phyloP scores from a whole-genome alignment of 1,140 invertebrate species.

The Pteromalus puparum region DNA sequence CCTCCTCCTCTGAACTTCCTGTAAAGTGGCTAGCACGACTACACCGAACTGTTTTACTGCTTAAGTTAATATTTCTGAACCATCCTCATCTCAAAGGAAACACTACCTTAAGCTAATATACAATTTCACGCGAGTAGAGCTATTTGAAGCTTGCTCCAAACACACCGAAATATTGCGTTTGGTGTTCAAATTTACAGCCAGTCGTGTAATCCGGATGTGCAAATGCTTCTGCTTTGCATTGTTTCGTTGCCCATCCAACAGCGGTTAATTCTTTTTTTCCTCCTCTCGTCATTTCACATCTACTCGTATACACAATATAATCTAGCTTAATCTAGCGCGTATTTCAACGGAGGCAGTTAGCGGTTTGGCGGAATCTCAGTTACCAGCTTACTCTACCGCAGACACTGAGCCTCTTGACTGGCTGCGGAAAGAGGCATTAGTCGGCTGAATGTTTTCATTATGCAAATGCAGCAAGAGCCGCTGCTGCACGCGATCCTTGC shows the following conservation, averaged over 20 bases:
- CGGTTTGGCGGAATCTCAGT: slow-evolving; percentile 28
- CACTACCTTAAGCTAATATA: no score
- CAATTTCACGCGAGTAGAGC: no score
- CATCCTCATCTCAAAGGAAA: no score
- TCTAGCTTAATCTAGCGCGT: background rate
- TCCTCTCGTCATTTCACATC: background rate
- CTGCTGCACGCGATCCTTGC: no score
- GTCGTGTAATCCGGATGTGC: no score
- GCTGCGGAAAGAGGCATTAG: background rate
- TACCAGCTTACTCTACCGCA: background rate
- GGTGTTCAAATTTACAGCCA: no score
- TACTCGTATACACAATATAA: background rate
- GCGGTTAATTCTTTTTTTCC: background rate
- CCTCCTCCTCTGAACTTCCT: no score
- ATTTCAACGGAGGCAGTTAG: background rate
- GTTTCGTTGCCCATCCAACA: no score
- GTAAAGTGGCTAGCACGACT: no score
- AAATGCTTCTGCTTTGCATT: no score
- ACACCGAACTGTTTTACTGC: background rate
- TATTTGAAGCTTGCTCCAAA: no score
- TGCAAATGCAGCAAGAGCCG: background rate
- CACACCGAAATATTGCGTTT: no score
- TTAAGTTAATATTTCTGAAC: background rate
- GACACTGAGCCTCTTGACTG: background rate
- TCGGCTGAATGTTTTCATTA: slow-evolving; percentile 34